Conservation (phyloP, 2,888 invertebrate genomes). For the Apodemia duryi region DNA sequence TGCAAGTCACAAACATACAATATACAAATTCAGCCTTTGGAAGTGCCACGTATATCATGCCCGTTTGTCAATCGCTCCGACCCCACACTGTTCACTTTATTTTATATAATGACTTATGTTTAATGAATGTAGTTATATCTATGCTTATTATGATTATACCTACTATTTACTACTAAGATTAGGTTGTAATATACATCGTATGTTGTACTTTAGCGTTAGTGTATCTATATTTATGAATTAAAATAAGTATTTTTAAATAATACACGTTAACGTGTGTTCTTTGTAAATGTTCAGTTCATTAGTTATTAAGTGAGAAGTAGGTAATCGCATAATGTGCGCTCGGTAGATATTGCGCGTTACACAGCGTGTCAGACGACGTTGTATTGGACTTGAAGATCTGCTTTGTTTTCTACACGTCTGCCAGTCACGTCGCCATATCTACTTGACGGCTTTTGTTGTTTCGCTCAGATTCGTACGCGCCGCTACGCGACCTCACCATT, state of each 20-base stretch:
- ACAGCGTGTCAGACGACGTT: not conserved
- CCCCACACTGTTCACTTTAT: constrained; percentile 42
- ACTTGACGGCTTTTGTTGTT: constrained; percentile 50
- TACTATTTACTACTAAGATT: constrained; percentile 67
- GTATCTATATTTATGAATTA: constrained; percentile 73
- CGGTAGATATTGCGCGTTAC: constrained; percentile 25
- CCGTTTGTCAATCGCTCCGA: constrained; percentile 18
- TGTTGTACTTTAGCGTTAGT: constrained; percentile 59
- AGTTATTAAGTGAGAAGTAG: constrained; percentile 46
- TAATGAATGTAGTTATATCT: constrained; percentile 45
- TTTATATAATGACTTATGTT: constrained; percentile 43
- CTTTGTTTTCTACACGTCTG: not conserved
- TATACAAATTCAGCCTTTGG: constrained; percentile 43
- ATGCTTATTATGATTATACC: constrained; percentile 48
- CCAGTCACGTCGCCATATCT: constrained; percentile 28
- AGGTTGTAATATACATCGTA: constrained; percentile 59
- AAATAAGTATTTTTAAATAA: constrained; percentile 64
- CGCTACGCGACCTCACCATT: constrained; percentile 19
- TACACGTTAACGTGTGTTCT: constrained; percentile 63
- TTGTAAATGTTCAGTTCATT: constrained; percentile 71
- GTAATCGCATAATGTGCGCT: constrained; percentile 25
- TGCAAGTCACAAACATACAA: constrained; percentile 36
- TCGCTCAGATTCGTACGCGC: constrained; percentile 65
- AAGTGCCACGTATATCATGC: constrained; percentile 47
- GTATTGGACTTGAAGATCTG: not conserved